phyloP scores from a whole-genome alignment of 1,140 invertebrate genomes.

The Bilobella aurantiaca region DNA sequence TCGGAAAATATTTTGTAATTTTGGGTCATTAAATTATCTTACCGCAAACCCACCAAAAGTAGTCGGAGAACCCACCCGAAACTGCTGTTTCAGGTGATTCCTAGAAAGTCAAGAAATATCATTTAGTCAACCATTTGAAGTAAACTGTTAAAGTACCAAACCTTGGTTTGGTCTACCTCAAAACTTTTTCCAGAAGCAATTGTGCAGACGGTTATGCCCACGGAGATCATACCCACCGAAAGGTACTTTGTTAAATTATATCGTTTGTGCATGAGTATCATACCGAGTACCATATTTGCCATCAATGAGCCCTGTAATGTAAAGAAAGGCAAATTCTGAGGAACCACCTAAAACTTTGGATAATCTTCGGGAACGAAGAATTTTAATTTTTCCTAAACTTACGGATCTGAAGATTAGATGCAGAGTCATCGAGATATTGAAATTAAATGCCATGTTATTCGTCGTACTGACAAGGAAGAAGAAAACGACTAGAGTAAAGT shows the following conservation, averaged over 20 bases:
- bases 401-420: slow-evolving; percentile 98
- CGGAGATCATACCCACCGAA: slow-evolving; percentile 82
- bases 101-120: not conserved
- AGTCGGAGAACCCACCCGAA: slow-evolving; percentile 42
- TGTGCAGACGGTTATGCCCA: slow-evolving; percentile 85
- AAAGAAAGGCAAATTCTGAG: not conserved
- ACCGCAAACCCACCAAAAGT: slow-evolving; percentile 70
- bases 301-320: slow-evolving; percentile 76
- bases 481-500: slow-evolving; percentile 71
- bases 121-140: slow-evolving; percentile 3
- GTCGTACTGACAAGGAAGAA: slow-evolving; percentile 87
- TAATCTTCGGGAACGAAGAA: slow-evolving; percentile 1
- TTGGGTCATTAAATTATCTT: slow-evolving; percentile 12
- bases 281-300: slow-evolving; percentile 91
- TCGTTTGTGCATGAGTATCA: slow-evolving; percentile 73
- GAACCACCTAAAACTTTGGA: too few species aligned
- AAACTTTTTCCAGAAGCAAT: slow-evolving; percentile 69
- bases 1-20: too few species aligned
- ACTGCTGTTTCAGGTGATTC: not conserved
- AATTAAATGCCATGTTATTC: slow-evolving; percentile 94
- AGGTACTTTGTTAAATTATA: slow-evolving; percentile 80
- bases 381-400: slow-evolving; percentile 41
- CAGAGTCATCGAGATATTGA: slow-evolving; percentile 94
- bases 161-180: slow-evolving; percentile 30
- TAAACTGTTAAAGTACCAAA: not conserved